phyloP scores from a whole-genome alignment of 2,888 invertebrate species.

The Notodonta dromedarius region DNA sequence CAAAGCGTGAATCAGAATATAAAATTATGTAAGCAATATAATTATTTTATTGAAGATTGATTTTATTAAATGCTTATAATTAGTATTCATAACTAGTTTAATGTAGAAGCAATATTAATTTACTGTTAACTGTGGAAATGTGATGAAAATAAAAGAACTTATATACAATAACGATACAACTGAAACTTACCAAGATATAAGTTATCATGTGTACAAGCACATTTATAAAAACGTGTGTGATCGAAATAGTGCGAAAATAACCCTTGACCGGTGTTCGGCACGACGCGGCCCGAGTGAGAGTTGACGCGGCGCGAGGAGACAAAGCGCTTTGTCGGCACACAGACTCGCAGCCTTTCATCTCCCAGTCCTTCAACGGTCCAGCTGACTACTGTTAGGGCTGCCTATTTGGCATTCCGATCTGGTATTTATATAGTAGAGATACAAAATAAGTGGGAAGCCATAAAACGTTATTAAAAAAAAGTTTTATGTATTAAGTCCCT shows the following conservation, averaged over 20 bases:
- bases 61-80: not conserved
- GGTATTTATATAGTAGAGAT: no score
- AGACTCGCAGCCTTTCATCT: constrained; percentile 71
- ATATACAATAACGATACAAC: no score
- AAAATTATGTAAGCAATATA: not conserved
- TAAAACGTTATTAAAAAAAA: not conserved
- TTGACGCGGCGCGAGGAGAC: constrained; percentile 62
- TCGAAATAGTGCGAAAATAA: constrained; percentile 10
- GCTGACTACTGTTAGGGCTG: constrained; percentile 52
- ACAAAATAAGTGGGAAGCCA: not conserved
- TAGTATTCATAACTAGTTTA: not conserved
- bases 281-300: constrained; percentile 37
- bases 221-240: not conserved
- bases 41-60: not conserved
- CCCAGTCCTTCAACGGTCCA: constrained; percentile 60
- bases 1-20: not conserved
- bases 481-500: constrained; percentile 41
- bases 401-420: not conserved
- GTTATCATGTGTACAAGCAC: not conserved
- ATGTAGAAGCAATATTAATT: no score
- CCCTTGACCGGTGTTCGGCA: constrained; percentile 35
- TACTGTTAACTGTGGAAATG: no score
- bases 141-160: no score
- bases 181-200: no score
- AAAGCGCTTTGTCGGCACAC: constrained; percentile 73